These are phyloP conservation scores for Erebia ligea DNA, from an alignment of 2,888 invertebrate species.

Conservation along the genomic window DNA sequence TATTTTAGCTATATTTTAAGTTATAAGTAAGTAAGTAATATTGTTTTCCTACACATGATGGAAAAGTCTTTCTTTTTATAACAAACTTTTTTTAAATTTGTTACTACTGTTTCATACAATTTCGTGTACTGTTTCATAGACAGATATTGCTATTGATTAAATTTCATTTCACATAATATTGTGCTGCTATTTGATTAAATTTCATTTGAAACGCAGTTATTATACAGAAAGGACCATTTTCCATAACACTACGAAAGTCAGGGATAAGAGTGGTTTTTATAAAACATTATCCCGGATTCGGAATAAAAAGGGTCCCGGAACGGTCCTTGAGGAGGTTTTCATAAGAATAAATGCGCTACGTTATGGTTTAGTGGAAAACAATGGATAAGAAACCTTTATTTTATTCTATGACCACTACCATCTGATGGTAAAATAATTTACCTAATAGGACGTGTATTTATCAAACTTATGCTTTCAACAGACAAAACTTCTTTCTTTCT, in stretches of 20 bases:
- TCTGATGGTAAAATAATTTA: too few relatives aligned
- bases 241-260: background rate
- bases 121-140: too few relatives aligned
- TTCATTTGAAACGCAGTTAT: background rate
- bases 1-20: too few relatives aligned
- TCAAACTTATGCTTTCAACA: too few relatives aligned
- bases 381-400: constrained; percentile 12
- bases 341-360: constrained; percentile 2
- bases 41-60: too few relatives aligned
- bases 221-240: constrained; percentile 3
- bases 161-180: background rate
- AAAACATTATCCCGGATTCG: constrained; percentile 14
- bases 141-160: background rate
- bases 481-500: too few relatives aligned
- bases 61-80: too few relatives aligned
- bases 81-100: too few relatives aligned
- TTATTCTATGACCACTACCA: background rate
- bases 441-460: too few relatives aligned
- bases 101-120: background rate
- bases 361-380: constrained; percentile 12
- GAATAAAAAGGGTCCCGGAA: constrained; percentile 9
- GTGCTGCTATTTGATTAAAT: background rate
- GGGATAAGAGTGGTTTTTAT: constrained; percentile 16
- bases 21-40: too few relatives aligned
- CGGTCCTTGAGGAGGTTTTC: constrained; percentile 7